These are phyloP conservation scores for Alaudala cheleensis DNA, from an alignment of 2,113 vertebrate species.

Conservation along the genomic window DNA sequence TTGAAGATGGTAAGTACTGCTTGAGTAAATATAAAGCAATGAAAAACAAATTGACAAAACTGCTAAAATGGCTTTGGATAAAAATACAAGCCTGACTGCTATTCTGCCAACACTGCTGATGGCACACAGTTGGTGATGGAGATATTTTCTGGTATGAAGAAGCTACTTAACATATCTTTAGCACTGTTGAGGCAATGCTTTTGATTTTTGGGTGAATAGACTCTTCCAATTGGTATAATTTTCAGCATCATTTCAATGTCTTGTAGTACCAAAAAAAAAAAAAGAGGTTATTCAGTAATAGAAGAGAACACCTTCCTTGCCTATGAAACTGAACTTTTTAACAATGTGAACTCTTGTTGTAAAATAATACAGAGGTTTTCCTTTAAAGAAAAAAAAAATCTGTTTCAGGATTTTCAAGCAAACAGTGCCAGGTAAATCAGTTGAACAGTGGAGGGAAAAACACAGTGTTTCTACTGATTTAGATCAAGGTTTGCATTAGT, in stretches of 20 bases:
- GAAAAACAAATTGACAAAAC: slow-evolving; percentile 27
- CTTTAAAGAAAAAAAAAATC: not conserved
- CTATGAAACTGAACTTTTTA: not conserved
- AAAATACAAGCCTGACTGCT: slow-evolving; percentile 8
- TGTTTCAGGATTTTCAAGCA: not conserved
- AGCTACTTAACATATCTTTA: not conserved
- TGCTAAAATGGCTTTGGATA: slow-evolving; percentile 16
- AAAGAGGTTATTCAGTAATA: not conserved
- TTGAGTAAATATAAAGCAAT: slow-evolving; percentile 26
- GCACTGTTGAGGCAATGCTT: not conserved
- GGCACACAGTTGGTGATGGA: not conserved
- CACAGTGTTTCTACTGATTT: not conserved
- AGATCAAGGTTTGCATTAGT: not conserved
- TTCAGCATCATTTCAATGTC: not conserved
- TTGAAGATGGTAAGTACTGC: slow-evolving; percentile 91
- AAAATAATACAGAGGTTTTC: not conserved
- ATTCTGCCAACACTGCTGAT: not conserved
- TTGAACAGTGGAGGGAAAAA: not conserved
- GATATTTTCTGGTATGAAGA: not conserved
- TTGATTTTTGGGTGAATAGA: not conserved
- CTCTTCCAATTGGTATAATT: not conserved
- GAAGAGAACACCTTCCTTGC: not conserved
- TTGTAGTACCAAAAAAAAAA: not conserved
- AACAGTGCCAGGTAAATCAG: not conserved
- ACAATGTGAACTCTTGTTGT: not conserved